Percentiles rank a stretch among this genome's conserved stretches.
Evolutionary conservation across 1,140 invertebrate genomes (phyloP).

Genomic region (Cataglyphis hispanica): DNA sequence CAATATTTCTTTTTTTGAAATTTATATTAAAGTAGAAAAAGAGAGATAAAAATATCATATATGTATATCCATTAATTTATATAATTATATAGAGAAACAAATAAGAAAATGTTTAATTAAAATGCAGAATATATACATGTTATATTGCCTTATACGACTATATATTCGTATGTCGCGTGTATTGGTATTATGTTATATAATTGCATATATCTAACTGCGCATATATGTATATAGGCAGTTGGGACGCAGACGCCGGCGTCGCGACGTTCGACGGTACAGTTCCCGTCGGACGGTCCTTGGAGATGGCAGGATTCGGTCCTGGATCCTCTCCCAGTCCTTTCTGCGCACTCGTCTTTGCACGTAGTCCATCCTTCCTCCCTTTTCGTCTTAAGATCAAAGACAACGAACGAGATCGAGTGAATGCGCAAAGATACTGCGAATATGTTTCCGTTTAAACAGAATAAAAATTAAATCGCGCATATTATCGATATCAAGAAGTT

Average conservation of each 20-base stretch:
- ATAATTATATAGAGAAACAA: not conserved
- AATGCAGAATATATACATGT: slow-evolving; percentile 20
- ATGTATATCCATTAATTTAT: not conserved
- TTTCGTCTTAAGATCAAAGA: slow-evolving; percentile 38
- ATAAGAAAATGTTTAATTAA: slow-evolving; percentile 14
- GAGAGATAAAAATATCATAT: not conserved
- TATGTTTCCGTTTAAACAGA: not conserved
- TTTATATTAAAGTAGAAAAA: not conserved
- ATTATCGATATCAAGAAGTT: slow-evolving; percentile 13
- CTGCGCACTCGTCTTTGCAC: slow-evolving; percentile 76
- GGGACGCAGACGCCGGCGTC: slow-evolving; percentile 84
- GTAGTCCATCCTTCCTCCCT: slow-evolving; percentile 52
- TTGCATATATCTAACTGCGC: slow-evolving; percentile 53
- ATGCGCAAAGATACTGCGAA: not conserved
- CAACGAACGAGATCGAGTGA: slow-evolving; percentile 30
- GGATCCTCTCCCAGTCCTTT: slow-evolving; percentile 79
- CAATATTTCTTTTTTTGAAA: slow-evolving; percentile 8
- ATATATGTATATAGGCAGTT: slow-evolving; percentile 73
- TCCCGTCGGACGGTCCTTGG: slow-evolving; percentile 84
- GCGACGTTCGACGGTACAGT: slow-evolving; percentile 86
- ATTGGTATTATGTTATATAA: slow-evolving; percentile 70
- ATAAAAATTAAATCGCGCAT: slow-evolving; percentile 23
- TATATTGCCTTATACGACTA: slow-evolving; percentile 15
- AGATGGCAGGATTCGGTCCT: slow-evolving; percentile 81
- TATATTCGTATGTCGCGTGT: slow-evolving; percentile 56